A percentile compares a stretch with the other conserved stretches of the same genome.
Evolutionary conservation across 1,140 invertebrate genomes (phyloP).

Genomic region (Frieseomelitta varia): DNA sequence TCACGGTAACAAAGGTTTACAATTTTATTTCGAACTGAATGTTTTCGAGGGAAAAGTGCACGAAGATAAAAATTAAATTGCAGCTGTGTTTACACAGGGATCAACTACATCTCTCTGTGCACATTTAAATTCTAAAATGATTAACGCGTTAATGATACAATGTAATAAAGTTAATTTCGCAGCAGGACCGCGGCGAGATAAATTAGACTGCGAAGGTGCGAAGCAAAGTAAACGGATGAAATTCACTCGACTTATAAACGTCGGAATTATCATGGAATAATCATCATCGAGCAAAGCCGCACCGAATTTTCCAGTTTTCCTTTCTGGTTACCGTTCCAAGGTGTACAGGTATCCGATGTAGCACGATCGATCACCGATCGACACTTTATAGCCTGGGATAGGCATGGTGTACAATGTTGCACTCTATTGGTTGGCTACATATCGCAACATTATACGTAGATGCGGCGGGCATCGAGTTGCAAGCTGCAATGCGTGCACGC

Average conservation of each 20-base stretch:
- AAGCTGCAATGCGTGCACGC: constrained; percentile 16
- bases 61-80: background rate
- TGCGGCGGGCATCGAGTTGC: constrained; percentile 31
- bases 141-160: no score
- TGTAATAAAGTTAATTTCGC: no score
- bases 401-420: constrained; percentile 23
- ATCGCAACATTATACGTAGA: constrained; percentile 41
- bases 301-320: background rate
- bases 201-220: background rate
- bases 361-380: constrained; percentile 25
- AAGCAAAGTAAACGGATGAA: background rate
- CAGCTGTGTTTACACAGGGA: background rate
- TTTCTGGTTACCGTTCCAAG: background rate
- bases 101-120: background rate
- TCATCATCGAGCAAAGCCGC: background rate
- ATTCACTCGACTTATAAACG: background rate
- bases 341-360: constrained; percentile 1
- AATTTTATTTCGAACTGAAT: background rate
- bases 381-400: constrained; percentile 19
- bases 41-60: background rate
- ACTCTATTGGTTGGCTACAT: constrained; percentile 30
- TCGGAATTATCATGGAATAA: background rate
- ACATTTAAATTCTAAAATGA: no score
- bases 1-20: background rate
- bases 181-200: no score